Evolutionary conservation across 64 coral and sea anemone species (phyloP).

Genomic region (Astreopora myriophthalma): DNA sequence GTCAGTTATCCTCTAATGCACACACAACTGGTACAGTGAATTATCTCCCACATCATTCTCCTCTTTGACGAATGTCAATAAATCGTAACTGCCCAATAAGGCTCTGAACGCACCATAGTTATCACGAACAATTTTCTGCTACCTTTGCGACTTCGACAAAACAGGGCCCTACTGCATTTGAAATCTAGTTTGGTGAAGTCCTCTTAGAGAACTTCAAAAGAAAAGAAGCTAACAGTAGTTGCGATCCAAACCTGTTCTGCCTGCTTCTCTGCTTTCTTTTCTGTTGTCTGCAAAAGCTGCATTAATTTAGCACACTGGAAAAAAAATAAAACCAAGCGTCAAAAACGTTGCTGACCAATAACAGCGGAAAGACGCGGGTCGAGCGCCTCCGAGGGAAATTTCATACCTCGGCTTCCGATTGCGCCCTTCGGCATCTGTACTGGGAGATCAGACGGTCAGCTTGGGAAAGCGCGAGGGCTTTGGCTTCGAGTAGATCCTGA

Average conservation of each 20-base stretch:
- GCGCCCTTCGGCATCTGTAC: conserved; percentile 92
- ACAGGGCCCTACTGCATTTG: no score
- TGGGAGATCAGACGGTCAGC: conserved; percentile 95
- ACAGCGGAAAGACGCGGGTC: background rate
- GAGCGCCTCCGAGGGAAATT: background rate
- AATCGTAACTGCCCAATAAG: no score
- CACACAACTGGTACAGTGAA: no score
- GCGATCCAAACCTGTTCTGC: conserved; percentile 90
- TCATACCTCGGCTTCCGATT: conserved; percentile 93
- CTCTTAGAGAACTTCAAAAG: no score
- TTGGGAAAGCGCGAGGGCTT: conserved; percentile 86
- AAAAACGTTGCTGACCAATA: background rate
- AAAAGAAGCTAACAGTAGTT: no score
- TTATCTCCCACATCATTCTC: no score
- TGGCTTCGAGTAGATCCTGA: conserved; percentile 94
- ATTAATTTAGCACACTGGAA: conserved; percentile 89
- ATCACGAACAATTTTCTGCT: no score
- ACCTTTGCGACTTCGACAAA: no score
- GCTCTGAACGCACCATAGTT: no score
- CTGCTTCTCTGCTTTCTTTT: conserved; percentile 83
- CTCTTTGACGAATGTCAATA: no score
- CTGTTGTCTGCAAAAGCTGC: conserved; percentile 87
- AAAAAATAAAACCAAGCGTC: background rate
- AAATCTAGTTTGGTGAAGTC: no score
- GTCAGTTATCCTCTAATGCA: no score